These are phyloP conservation scores for Leucophenga varia DNA, from an alignment of 1,140 invertebrate genomes.

Conservation along the genomic window DNA sequence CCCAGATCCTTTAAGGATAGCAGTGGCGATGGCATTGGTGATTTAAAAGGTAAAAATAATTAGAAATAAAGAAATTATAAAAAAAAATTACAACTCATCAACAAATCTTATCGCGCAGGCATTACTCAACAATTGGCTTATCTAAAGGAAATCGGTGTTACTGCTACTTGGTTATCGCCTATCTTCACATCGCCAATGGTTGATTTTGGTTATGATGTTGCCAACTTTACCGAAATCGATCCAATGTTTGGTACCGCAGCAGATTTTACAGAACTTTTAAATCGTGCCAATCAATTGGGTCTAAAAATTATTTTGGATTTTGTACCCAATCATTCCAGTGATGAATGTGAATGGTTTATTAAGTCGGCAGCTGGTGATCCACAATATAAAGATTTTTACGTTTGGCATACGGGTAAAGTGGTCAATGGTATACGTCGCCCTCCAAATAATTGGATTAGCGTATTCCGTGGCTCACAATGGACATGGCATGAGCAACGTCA, in stretches of 20 bases:
- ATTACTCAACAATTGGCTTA: conserved; percentile 66
- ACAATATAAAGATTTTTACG: conserved; percentile 68
- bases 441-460: conserved; percentile 70
- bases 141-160: conserved; percentile 66
- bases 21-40: conserved; percentile 75
- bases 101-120: conserved; percentile 57
- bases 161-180: conserved; percentile 67
- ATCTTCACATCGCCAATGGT: conserved; percentile 64
- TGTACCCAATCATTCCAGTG: conserved; percentile 80
- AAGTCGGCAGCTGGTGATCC: conserved; percentile 62
- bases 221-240: conserved; percentile 66
- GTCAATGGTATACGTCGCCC: conserved; percentile 57
- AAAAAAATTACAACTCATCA: too few relatives aligned
- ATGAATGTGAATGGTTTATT: conserved; percentile 72
- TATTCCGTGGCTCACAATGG: conserved; percentile 72
- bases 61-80: rapidly evolving
- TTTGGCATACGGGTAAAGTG: conserved; percentile 65
- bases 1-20: conserved; percentile 77
- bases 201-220: conserved; percentile 69
- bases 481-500: conserved; percentile 66
- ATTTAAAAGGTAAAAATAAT: conserved; percentile 61
- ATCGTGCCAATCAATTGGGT: conserved; percentile 59
- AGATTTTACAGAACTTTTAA: conserved; percentile 69
- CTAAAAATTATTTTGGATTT: conserved; percentile 82
- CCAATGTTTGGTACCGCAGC: conserved; percentile 69